Base-by-base conservation (phyloP, 2,888 invertebrate genomes). In the Prenolepis imparis region DNA sequence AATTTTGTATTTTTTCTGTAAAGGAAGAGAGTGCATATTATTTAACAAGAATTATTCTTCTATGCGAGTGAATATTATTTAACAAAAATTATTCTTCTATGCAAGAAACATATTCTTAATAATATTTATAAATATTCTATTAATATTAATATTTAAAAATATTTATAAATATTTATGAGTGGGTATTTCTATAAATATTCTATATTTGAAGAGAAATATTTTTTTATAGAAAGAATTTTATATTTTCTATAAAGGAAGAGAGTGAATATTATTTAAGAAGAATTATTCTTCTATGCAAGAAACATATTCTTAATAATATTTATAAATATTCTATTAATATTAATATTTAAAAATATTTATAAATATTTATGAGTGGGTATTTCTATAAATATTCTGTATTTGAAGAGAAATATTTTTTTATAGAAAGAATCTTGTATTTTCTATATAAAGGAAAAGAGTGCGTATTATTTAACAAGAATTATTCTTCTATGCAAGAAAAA, bases 131-230 rank as follows among this genome's bases (percentile, higher is more conserved):
- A 28, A 28, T 28, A 28, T 28, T 28, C 28, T 28, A 28, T 28
- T 28, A 28, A 28, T 28, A 28, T 28, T 28, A 28, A 28, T 28
- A 28, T 28, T 28, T 28, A 28, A 28, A 28, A 28, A 28, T 28
- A 3, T 28, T 28, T 28, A 3, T 3, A 28, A 28, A 28, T 28
- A 28, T 28, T 28, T 28, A 3, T 28, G 3, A 28, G 3, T n/a
- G n/a, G n/a, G n/a, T 28, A n/a, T n/a, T n/a, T n/a, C n/a, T n/a
- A n/a, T 32, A 32, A 32, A 32, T 32, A 32, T 32, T 32, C 28
- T 32, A 32, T 32, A 70, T 72, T 39, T 48, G 18, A 48, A n/a
- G n/a, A n/a, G n/a, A n/a, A 48, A 52, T 52, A 52, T n/a, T n/a
- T n/a, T 48, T 48, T 52, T 52, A 52, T n/a, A 48, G 48, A n/a